These are phyloP conservation scores for Nerophis lumbriciformis DNA, from an alignment of 2,113 vertebrate species.

Conservation along the genomic window DNA sequence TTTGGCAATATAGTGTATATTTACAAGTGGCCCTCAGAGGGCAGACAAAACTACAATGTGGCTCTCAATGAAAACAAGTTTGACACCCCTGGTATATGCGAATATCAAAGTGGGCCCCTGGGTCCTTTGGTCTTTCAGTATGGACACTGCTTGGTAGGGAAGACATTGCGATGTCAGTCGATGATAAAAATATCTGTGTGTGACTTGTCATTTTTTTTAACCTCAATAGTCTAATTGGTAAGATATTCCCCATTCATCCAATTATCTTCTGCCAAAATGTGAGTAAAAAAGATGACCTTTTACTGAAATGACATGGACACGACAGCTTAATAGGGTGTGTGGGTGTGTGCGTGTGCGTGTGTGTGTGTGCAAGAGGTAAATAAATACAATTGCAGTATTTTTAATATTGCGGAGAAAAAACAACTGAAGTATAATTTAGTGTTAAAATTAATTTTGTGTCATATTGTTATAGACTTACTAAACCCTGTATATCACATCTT, in stretches of 20 bases:
- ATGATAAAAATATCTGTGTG: background rate
- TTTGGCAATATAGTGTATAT: no score
- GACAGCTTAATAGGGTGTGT: background rate
- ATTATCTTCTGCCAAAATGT: slow-evolving; percentile 35
- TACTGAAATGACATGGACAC: slow-evolving; percentile 16
- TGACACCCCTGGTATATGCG: no score
- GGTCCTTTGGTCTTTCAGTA: no score
- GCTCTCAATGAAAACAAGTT: no score
- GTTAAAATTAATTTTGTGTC: background rate
- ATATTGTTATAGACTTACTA: background rate
- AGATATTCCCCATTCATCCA: slow-evolving; percentile 23
- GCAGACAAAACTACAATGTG: no score
- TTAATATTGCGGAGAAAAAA: background rate
- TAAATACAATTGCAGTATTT: no score
- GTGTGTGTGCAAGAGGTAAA: no score
- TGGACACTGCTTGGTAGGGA: no score
- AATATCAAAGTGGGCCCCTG: no score
- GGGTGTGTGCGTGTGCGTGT: slow-evolving; percentile 2
- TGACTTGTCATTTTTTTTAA: slow-evolving; percentile 5
- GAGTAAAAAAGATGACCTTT: slow-evolving; percentile 30
- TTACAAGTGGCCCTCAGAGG: no score
- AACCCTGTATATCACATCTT: background rate
- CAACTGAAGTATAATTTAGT: background rate
- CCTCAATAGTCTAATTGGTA: slow-evolving; percentile 1
- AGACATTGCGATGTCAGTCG: no score